Base-by-base conservation (phyloP, 2,113 vertebrate genomes). In the Chascanopsetta lugubris region DNA sequence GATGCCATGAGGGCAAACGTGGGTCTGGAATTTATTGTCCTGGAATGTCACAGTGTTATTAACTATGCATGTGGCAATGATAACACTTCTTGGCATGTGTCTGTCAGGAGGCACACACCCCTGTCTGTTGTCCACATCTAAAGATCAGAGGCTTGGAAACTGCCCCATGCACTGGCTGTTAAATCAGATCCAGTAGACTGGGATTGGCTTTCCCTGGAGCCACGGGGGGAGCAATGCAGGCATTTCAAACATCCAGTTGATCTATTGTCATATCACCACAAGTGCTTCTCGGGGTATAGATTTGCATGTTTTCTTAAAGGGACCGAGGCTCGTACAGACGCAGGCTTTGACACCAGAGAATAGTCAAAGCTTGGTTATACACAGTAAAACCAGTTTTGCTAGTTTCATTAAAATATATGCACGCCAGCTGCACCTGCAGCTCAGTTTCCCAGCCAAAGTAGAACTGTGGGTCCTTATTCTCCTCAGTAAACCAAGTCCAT, bases 341-440 rank as follows among this genome's bases (percentile, higher is more conserved):
- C 30, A n/a, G 36, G 66, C 42, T 60, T 45, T 17, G 45, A 50
- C 65, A 22, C 77, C 48, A 32, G 47, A 53, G 57, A 80, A 57
- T 74, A 73, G 36, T 55, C 67, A 43, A 21, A 63, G 76, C 75
- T 69, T 51, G 43, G 55, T 64, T 60, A 60, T 63, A 64, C 70
- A 57, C 26, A 17, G 68, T 57, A 63, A 85, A 91, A 92, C 90
- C 77, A 64, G 90, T 88, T 90, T 56, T 55, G 53, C 84, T 34
- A 73, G 83, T 85, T 89, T 81, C 45, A 84, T 79, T 24, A 72
- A 81, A 88, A 72, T 48, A 57, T 72, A 71, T 53, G 21, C 34
- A 77, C 77, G 82, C 83, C 82, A 80, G 77, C 80, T 89, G 85
- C 80, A 87, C 84, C 86, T 86, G 85, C 60, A 80, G 68, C 59